Evolutionary conservation across 2,797 vertebrate genomes (phyloP).

Genomic region (Neostethus bicornis): DNA sequence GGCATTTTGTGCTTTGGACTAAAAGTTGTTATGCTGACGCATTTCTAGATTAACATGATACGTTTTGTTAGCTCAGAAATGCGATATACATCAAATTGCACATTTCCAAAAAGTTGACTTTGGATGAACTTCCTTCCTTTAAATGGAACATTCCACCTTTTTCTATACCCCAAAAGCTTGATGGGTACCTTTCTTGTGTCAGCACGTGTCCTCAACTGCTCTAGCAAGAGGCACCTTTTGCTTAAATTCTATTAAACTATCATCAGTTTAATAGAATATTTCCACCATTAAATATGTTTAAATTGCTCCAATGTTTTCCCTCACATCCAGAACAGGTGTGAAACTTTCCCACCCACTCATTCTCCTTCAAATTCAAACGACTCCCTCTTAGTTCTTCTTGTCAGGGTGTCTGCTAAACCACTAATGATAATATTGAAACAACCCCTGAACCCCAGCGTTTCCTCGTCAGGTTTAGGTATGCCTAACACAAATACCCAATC

Average conservation of each 20-base stretch:
- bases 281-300: conserved; percentile 19
- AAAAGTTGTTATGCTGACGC: too few relatives aligned
- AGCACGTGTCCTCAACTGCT: too few relatives aligned
- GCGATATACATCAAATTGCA: too few relatives aligned
- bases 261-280: conserved; percentile 20
- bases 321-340: conserved; percentile 8
- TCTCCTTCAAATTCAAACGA: conserved; percentile 22
- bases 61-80: too few relatives aligned
- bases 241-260: conserved; percentile 19
- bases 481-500: conserved; percentile 57
- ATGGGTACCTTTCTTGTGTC: too few relatives aligned
- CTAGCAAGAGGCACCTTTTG: too few relatives aligned
- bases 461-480: conserved; percentile 46
- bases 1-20: too few relatives aligned
- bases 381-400: conserved; percentile 15
- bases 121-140: too few relatives aligned
- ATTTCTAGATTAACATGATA: too few relatives aligned
- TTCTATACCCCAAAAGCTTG: too few relatives aligned
- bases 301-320: conserved; percentile 31
- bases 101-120: too few relatives aligned
- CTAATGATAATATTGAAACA: conserved; percentile 44
- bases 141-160: too few relatives aligned
- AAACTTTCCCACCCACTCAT: conserved; percentile 19
- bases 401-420: conserved; percentile 14
- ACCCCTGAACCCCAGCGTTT: conserved; percentile 35